phyloP scores from a whole-genome alignment of 2,797 vertebrate species.

The Lepilemur ruficaudatus region DNA sequence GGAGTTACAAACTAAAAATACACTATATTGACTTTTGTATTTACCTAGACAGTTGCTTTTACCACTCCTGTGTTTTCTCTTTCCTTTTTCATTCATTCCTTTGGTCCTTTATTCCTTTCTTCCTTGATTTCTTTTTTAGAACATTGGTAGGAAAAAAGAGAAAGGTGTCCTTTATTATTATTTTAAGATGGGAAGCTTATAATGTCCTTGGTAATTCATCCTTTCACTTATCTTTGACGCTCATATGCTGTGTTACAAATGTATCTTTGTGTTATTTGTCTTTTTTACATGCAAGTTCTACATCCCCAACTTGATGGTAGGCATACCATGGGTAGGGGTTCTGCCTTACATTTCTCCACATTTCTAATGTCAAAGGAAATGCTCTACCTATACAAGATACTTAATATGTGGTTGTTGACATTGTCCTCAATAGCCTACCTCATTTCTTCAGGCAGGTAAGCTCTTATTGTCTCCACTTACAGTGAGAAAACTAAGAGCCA shows the following conservation, averaged over 20 bases:
- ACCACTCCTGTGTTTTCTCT: not conserved
- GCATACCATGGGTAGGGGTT: not conserved
- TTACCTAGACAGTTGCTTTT: not conserved
- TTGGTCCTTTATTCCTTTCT: not conserved
- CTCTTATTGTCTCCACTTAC: not conserved
- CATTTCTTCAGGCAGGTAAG: not conserved
- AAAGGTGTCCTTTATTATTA: not conserved
- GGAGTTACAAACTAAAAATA: not conserved
- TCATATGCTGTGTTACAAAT: not conserved
- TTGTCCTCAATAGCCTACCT: not conserved
- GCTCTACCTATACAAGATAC: not conserved
- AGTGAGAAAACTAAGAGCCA: constrained; percentile 12
- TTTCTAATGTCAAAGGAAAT: not conserved
- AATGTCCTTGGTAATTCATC: not conserved
- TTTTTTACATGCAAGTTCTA: not conserved
- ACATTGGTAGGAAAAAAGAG: not conserved
- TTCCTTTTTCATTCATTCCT: not conserved
- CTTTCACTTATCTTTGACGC: not conserved
- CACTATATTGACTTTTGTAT: not conserved
- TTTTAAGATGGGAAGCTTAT: not conserved
- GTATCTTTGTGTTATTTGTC: not conserved
- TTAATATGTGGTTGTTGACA: not conserved
- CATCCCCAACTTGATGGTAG: not conserved
- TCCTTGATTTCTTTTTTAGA: not conserved
- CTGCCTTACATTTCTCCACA: not conserved